Evolutionary conservation across 2,113 vertebrate genomes (phyloP), one percentile per base, ranked within the genome.

Genomic region (Willisornis vidua): DNA sequence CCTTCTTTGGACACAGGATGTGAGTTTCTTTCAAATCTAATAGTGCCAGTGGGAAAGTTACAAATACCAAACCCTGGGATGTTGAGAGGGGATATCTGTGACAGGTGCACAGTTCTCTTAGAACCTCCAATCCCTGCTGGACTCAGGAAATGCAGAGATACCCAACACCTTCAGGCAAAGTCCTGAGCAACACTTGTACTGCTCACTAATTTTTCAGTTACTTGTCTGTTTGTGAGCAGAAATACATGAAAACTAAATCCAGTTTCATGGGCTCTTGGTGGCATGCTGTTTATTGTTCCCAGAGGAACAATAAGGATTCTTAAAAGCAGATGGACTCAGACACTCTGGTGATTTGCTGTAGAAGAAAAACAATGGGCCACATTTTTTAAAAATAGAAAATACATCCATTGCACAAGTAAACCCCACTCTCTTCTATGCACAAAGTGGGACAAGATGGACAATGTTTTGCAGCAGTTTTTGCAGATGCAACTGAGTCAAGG

Each of bases 271-370:
- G 25, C 54, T 85, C 39, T 96, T 94, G 94, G 83, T 95, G 75
- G 83, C 65, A 78, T 46, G 48, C 83, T 94, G 82, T 95, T 97
- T 96, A 96, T 78, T 93, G 83, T 88, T 92, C 94, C 90, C 57
- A 0, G 54, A 84, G 96, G 88, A 93, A 92, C 92, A 95, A 85
- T 93, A 96, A 93, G 73, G 65, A 88, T 89, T 92, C 94, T 89
- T 87, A 78, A 93, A 95, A 97, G 95, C 94, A 94, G 93, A 96
- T 94, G 92, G 79, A 46, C 49, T 92, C 84, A 93, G 55, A 94
- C 1, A 1, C 68, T 86, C 83, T 52, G 65, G 73, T 92, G 87
- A 89, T 86, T 93, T 92, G 76, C 68, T 90, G 45, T 72, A 86
- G 85, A 71, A 89, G 85, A 3, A 86, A 87, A 93, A 96, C 85